These are phyloP conservation scores for Perizoma affinitatum DNA, from an alignment of 2,888 invertebrate species.

Conservation along the genomic window DNA sequence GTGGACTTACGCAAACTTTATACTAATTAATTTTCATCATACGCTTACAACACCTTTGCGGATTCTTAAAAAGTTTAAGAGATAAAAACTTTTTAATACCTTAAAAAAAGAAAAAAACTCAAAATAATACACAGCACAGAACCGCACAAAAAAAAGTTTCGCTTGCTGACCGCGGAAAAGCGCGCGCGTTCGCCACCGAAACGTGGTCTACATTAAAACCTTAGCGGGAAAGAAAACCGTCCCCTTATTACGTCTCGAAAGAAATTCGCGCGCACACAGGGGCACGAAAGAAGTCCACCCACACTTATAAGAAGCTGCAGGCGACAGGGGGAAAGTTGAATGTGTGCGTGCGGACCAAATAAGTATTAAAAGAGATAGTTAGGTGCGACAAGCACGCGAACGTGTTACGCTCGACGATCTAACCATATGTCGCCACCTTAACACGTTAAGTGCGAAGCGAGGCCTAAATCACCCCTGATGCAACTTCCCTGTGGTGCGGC, in stretches of 20 bases:
- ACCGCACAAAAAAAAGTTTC: conserved; percentile 62
- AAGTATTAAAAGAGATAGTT: conserved; percentile 84
- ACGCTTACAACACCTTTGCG: no score
- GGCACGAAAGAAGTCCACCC: conserved; percentile 78
- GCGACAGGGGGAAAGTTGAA: conserved; percentile 62
- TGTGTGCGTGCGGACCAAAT: conserved; percentile 77
- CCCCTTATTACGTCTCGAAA: conserved; percentile 85
- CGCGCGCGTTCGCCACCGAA: conserved; percentile 82
- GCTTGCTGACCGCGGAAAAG: conserved; percentile 72
- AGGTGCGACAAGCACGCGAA: conserved; percentile 69
- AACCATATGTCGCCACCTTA: conserved; percentile 56
- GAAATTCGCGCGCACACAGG: conserved; percentile 81
- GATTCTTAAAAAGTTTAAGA: background rate
- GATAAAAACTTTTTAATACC: conserved; percentile 23
- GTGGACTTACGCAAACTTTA: conserved; percentile 67
- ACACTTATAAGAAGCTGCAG: conserved; percentile 61
- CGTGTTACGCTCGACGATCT: conserved; percentile 50
- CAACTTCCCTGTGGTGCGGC: no score
- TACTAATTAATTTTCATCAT: conserved; percentile 61
- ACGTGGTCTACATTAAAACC: conserved; percentile 84
- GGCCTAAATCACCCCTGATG: no score
- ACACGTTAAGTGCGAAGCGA: conserved; percentile 36
- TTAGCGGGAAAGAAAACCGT: conserved; percentile 83
- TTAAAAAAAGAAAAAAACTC: conserved; percentile 37
- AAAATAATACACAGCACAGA: conserved; percentile 32